Base-by-base conservation (phyloP, 1,140 invertebrate species). In the Chionoecetes opilio region DNA sequence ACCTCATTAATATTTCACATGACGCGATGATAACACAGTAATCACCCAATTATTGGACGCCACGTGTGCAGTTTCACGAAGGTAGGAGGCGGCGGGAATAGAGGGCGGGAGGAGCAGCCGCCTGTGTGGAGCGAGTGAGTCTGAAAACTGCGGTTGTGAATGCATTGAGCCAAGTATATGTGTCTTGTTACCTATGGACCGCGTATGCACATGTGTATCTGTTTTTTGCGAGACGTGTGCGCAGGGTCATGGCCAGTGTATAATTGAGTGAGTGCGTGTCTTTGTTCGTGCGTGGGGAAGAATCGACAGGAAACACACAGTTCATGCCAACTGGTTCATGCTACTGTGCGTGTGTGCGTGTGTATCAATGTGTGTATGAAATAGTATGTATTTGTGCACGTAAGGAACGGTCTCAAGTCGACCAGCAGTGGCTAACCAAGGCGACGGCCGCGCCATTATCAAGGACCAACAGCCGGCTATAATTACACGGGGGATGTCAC, bases 401-500 rank as follows among this genome's bases (percentile, higher is more conserved):
- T 75, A 75, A 26, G n/a, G 21, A n/a, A n/a, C 9, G 6, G 63
- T n/a, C 63, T 26, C 63, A 75, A 21, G 63, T 21, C 63, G 63
- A 26, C 63, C n/a, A 26, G 63, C 63, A 75, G 63, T 75, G 63
- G 63, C 63, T 26, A 26, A 21, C 21, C n/a, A 75, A 75, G 63
- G 63, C 63, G 63, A 75, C 63, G 63, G 63, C 63, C 63, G 63
- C 63, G 63, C 63, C 88, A 46, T 53, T 90, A 46, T 53, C 88
- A 90, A 90, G 38, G 38, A 53, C 88, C 84, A 37, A 41, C 41
- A 41, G 53, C 38, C 53, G 88, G 32, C 88, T 31, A 90, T 53
- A 90, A 90, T 90, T 75, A 91, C 46, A 75, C 29, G 31, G 38
- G 53, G 35, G 53, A 75, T 75, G 89, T 91, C 89, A 91, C n/a